Percentiles rank a stretch among this genome's conserved stretches.
phyloP scores from a whole-genome alignment of 2,797 vertebrate species.

The Alfaro cultratus region DNA sequence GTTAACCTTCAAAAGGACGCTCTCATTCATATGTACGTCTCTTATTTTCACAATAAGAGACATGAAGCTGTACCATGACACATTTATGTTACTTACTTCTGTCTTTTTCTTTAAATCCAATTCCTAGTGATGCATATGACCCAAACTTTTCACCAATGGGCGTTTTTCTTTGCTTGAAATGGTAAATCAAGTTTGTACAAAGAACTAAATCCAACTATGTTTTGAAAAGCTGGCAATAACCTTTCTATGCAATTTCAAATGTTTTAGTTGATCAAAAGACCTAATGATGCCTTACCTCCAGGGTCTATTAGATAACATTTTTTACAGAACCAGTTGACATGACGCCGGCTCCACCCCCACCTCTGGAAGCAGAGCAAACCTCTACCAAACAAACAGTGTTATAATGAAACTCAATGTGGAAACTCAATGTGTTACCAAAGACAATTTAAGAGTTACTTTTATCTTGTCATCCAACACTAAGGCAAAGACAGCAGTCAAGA shows the following conservation, averaged over 20 bases:
- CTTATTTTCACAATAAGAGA: neutral
- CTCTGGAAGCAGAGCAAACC: too few relatives aligned
- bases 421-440: too few relatives aligned
- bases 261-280: neutral
- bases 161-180: neutral
- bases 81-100: neutral
- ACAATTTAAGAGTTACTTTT: too few relatives aligned
- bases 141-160: neutral
- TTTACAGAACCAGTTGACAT: too few relatives aligned
- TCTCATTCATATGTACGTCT: neutral
- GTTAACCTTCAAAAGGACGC: neutral
- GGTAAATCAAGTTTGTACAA: neutral
- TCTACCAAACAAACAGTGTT: too few relatives aligned
- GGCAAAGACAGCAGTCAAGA: too few relatives aligned
- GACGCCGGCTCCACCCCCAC: too few relatives aligned
- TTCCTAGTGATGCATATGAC: neutral
- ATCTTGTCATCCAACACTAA: too few relatives aligned
- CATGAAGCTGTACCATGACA: neutral
- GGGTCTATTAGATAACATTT: neutral
- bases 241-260: neutral
- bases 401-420: too few relatives aligned
- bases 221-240: neutral
- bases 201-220: neutral
- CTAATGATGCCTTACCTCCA: neutral
- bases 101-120: neutral